A percentile compares a stretch with the other conserved stretches of the same genome.
Conservation (phyloP, 2,888 invertebrate genomes). For the Tetranychus truncatus region DNA sequence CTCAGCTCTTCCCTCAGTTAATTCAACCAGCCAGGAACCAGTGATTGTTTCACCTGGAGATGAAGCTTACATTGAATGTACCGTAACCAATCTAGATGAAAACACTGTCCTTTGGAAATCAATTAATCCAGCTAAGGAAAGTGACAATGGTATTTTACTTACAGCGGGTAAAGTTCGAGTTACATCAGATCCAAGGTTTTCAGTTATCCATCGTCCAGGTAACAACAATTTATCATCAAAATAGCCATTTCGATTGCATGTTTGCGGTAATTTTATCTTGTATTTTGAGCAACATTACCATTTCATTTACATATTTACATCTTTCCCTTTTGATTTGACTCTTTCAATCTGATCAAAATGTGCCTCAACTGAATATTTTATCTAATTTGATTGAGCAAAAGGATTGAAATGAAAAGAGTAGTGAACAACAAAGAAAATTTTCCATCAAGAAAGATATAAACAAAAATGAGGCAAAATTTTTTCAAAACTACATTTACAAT, state of each 20-base stretch:
- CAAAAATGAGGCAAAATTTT: too few species aligned
- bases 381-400: too few species aligned
- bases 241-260: neutral
- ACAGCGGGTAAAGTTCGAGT: constrained; percentile 57
- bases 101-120: constrained; percentile 41
- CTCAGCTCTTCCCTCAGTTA: constrained; percentile 3
- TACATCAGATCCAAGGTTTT: constrained; percentile 51
- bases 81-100: constrained; percentile 49
- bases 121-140: neutral
- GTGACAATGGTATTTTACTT: constrained; percentile 31
- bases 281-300: too few species aligned
- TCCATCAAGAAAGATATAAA: too few species aligned
- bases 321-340: too few species aligned
- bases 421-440: too few species aligned
- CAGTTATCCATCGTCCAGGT: constrained; percentile 43
- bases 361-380: too few species aligned
- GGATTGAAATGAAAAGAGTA: too few species aligned
- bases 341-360: too few species aligned
- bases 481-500: too few species aligned
- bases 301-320: too few species aligned
- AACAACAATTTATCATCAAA: constrained; percentile 4
- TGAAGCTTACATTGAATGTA: constrained; percentile 60
- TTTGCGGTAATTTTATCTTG: neutral
- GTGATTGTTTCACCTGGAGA: constrained; percentile 48
- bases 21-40: constrained; percentile 30